Evolutionary conservation across 53 echinoderm and acorn worm genomes (phyloP).

Genomic region (Holothuria leucospilota): DNA sequence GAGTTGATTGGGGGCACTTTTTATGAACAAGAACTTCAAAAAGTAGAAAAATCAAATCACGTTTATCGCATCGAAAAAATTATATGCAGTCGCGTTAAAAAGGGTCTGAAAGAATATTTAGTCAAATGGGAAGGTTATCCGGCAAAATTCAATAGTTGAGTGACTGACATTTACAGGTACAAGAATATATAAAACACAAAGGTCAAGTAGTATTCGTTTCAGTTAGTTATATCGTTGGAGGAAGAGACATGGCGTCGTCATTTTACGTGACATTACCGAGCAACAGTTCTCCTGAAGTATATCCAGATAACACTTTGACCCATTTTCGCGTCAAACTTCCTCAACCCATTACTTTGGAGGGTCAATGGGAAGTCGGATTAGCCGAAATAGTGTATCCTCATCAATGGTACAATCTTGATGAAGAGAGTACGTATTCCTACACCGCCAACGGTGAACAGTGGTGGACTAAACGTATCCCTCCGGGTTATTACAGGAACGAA

Average conservation of each 20-base stretch:
- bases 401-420: slow-evolving; percentile 40
- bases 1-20: slow-evolving; percentile 66
- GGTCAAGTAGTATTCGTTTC: neutral
- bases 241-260: neutral
- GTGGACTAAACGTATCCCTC: neutral
- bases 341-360: slow-evolving; percentile 29
- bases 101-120: slow-evolving; percentile 43
- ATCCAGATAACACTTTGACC: slow-evolving; percentile 52
- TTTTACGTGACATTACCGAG: slow-evolving; percentile 57
- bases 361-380: slow-evolving; percentile 32
- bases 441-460: slow-evolving; percentile 17
- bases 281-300: slow-evolving; percentile 26
- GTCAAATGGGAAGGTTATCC: slow-evolving; percentile 61
- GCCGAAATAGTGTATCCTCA: slow-evolving; percentile 38
- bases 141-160: slow-evolving; percentile 59
- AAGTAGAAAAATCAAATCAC: slow-evolving; percentile 34
- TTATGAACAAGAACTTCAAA: slow-evolving; percentile 66
- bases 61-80: slow-evolving; percentile 52
- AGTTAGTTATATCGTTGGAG: neutral
- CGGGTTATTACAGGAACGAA: slow-evolving; percentile 3
- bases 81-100: slow-evolving; percentile 9
- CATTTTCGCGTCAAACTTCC: slow-evolving; percentile 30
- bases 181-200: neutral
- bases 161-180: slow-evolving; percentile 26
- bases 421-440: slow-evolving; percentile 8